Base-by-base conservation (phyloP, 2,797 vertebrate genomes). In the Diceros bicornis region DNA sequence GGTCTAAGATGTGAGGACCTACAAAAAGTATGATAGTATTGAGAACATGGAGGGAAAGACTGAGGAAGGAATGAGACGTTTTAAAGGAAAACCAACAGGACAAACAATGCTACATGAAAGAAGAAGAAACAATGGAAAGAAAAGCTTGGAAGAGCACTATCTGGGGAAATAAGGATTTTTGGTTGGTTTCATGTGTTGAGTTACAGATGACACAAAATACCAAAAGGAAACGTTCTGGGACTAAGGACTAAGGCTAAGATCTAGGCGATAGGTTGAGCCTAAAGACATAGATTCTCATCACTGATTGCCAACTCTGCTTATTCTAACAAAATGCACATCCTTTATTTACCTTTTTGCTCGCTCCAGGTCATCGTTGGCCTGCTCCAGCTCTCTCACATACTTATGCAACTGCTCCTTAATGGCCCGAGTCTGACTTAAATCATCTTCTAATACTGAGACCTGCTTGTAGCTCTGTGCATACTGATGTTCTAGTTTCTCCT, bases 401-500 rank as follows among this genome's bases (percentile, higher is more conserved):
- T 99, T 99, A 98, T 99, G 99, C 89, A 99, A 98, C 98, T 99
- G 99, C 97, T 99, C 99, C 98, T 99, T 99, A 98, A 99, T 99
- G 98, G 99, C 99, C 32, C 99, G 99, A 0, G 99, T 99, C 98
- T 99, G 99, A 96, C 99, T 99, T 97, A 99, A 98, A 98, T 99
- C 99, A 66, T 99, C 99, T 98, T 99, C 99, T 87, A 99, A 98
- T 97, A 99, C 97, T 0, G 99, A 99, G 86, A 99, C 99, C 98
- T 99, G 99, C 98, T 99, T 99, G 97, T 99, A 99, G 98, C 99
- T 99, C 98, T 99, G 99, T 21, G 99, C 98, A 3, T 99, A 99
- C 77, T 99, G 99, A 98, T 99, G 99, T 98, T 99, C 99, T 95
- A 99, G 98, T 97, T 99, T 99, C 98, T 99, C 99, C 99, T 99